Base-by-base conservation (phyloP, 1,140 invertebrate species). In the Euwallacea fornicatus region DNA sequence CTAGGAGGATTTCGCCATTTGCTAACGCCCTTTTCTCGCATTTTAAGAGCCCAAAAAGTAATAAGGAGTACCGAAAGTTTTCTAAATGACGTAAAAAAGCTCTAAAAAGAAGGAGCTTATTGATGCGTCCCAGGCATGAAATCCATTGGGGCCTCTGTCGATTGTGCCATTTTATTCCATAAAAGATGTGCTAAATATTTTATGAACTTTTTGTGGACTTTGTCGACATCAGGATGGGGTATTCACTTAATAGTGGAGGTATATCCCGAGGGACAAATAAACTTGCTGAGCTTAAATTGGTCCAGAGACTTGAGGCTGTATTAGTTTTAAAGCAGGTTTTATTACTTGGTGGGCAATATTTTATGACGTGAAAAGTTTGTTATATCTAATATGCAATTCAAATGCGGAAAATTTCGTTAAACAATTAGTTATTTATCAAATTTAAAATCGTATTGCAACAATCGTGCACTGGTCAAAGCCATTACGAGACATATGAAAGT, bases 271-370 rank as follows among this genome's bases (percentile, higher is more conserved):
- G 46, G 46, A 50, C 46, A 50, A 50, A 50, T 50, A 13, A 50
- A 50, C 9, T 50, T 11, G 46, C 46, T 50, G 46, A 50, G 46
- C 46, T 50, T 50, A 50, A 50, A 50, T 50, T 50, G 46, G 46
- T 11, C 46, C 46, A 6, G 46, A 50, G 13, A 50, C 46, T 50
- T 13, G 46, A 50, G 46, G 46, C 46, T 11, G 13, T 50, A 50
- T 50, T 50, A 50, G 46, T 50, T 50, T 50, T 50, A 50, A 50
- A 50, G 46, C 46, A 50, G 2, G 46, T 50, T 50, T 50, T 50
- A 50, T 13, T 10, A 50, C 46, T 50, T 13, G 46, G 9, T 13
- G 3, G 9, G 9, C 13, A 0, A 50, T 50, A 50, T 50, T 50
- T 50, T 50, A 11, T 50, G 46, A 10, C 7, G 2, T 50, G 46